Conservation (phyloP, 2,797 vertebrate genomes). For the Alauda arvensis region DNA sequence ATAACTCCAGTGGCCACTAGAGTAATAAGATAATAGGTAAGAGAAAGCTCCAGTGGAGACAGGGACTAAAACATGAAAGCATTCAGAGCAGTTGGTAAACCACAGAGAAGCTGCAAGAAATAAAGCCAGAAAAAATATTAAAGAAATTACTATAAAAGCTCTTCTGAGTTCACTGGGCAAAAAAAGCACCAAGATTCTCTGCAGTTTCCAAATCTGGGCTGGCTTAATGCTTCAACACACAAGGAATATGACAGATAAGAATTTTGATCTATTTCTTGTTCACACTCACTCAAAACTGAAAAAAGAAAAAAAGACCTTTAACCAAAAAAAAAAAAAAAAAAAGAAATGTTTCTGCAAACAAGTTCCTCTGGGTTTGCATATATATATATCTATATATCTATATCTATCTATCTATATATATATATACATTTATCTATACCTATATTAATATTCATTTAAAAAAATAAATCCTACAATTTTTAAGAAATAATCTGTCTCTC, state of each 20-base stretch:
- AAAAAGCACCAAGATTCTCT: background rate
- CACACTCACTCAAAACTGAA: background rate
- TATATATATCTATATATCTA: accelerated
- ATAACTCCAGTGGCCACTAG: background rate
- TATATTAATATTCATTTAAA: background rate
- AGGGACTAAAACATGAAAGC: background rate
- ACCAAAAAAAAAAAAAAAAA: background rate
- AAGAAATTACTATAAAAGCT: background rate
- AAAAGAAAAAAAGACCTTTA: background rate
- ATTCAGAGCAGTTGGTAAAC: background rate
- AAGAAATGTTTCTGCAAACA: background rate
- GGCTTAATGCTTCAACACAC: background rate
- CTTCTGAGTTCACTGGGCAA: background rate
- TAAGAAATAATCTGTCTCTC: background rate
- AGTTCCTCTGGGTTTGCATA: background rate
- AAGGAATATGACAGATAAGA: background rate
- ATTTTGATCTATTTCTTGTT: background rate
- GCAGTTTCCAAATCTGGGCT: background rate
- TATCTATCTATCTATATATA: accelerated
- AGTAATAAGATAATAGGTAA: background rate
- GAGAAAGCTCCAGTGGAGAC: background rate
- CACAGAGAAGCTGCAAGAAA: background rate
- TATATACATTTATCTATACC: accelerated
- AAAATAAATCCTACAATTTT: background rate
- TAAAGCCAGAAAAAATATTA: background rate